Percentiles rank a stretch among this genome's conserved stretches.
These are phyloP conservation scores for Megaptera novaeangliae DNA, from an alignment of 2,113 vertebrate species.

Conservation along the genomic window DNA sequence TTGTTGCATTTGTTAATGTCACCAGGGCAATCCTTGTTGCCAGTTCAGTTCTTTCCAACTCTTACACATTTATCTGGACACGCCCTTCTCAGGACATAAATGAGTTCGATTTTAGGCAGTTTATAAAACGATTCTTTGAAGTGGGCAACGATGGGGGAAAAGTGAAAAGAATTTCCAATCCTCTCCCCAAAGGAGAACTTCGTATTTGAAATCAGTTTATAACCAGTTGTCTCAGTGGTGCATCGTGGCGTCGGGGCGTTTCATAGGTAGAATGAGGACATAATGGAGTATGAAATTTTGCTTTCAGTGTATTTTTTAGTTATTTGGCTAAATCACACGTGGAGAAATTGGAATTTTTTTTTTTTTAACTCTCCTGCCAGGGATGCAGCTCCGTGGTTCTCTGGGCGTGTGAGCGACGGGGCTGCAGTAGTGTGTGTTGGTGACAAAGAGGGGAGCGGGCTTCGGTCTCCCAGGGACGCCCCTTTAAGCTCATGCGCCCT, in stretches of 20 bases:
- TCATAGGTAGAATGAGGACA: neutral
- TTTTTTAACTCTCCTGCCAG: neutral
- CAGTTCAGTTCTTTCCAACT: neutral
- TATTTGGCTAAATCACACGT: neutral
- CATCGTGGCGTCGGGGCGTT: neutral
- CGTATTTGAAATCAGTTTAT: conserved; percentile 9
- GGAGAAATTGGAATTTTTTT: conserved; percentile 19
- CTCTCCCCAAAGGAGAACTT: conserved; percentile 28
- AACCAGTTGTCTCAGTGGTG: neutral
- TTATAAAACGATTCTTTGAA: conserved; percentile 37
- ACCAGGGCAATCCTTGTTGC: neutral
- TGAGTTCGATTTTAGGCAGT: neutral
- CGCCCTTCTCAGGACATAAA: conserved; percentile 29
- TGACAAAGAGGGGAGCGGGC: neutral
- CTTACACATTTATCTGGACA: neutral
- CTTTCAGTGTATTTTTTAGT: conserved; percentile 18
- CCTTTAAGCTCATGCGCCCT: conserved; percentile 67
- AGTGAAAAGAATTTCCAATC: conserved; percentile 45
- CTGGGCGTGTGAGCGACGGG: neutral
- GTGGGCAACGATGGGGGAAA: neutral
- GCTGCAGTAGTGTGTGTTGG: neutral
- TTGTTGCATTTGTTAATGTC: neutral
- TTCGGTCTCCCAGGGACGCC: conserved; percentile 47
- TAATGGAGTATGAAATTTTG: neutral
- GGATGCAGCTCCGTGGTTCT: neutral